These are phyloP conservation scores for Mustela nigripes DNA, from an alignment of 2,113 vertebrate genomes.

Conservation along the genomic window DNA sequence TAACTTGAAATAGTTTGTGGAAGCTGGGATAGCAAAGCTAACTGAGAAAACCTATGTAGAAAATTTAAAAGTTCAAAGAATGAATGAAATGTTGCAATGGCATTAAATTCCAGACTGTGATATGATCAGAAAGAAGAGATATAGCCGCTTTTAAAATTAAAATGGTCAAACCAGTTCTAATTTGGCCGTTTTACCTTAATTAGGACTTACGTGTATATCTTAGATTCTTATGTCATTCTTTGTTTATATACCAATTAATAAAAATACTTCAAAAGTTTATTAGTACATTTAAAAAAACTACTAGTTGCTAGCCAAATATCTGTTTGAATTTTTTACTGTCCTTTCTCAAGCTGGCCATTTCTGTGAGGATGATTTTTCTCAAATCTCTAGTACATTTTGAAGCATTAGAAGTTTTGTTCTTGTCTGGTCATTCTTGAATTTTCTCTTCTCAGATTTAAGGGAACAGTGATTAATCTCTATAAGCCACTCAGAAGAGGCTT, in stretches of 20 bases:
- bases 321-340: not conserved
- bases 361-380: not conserved
- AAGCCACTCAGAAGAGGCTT: not conserved
- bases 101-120: constrained; percentile 8
- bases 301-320: not conserved
- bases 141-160: constrained; percentile 3
- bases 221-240: constrained; percentile 43
- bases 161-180: constrained; percentile 20
- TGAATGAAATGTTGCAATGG: not conserved
- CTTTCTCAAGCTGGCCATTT: not conserved
- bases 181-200: constrained; percentile 2
- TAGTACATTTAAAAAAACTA: not conserved
- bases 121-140: constrained; percentile 27
- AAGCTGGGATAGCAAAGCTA: not conserved
- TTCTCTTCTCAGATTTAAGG: constrained; percentile 32
- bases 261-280: not conserved
- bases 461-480: not conserved
- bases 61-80: constrained; percentile 22
- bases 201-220: not conserved
- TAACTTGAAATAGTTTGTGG: constrained; percentile 3
- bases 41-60: not conserved
- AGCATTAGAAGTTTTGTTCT: not conserved
- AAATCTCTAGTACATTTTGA: not conserved
- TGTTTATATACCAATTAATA: not conserved
- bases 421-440: constrained; percentile 33